phyloP scores from a whole-genome alignment of 1,140 invertebrate genomes.

The Homalodisca vitripennis region DNA sequence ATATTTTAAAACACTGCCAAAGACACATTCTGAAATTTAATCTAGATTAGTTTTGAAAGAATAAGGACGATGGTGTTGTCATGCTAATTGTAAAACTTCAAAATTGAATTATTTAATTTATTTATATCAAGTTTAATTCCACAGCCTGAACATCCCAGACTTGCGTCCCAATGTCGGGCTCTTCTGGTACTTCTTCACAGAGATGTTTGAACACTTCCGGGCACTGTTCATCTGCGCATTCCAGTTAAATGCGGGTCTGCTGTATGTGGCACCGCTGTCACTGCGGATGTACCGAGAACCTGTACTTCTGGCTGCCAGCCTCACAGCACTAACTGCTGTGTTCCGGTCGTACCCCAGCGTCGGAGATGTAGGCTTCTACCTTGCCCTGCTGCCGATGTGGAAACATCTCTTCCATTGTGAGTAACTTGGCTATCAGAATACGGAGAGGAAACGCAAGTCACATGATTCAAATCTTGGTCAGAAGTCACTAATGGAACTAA shows the following conservation, averaged over 20 bases:
- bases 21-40: no score
- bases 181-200: conserved; percentile 99
- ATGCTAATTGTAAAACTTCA: no score
- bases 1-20: no score
- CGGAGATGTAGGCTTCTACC: conserved; percentile 91
- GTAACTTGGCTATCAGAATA: no score
- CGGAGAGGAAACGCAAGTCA: no score
- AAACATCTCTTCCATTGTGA: conserved; percentile 86
- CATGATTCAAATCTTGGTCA: no score
- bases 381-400: conserved; percentile 89
- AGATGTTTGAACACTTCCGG: conserved; percentile 99
- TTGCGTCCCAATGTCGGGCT: conserved; percentile 95
- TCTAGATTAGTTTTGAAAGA: no score
- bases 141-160: conserved; percentile 82
- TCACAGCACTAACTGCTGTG: conserved; percentile 82
- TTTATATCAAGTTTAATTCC: no score
- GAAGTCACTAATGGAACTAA: no score
- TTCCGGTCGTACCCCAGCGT: conserved; percentile 97
- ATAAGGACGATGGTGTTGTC: no score
- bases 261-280: conserved; percentile 87
- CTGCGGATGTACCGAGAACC: conserved; percentile 85
- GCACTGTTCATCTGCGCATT: conserved; percentile 94
- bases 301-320: conserved; percentile 78
- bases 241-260: conserved; percentile 91
- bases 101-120: no score